Base-by-base conservation (phyloP, 2,113 vertebrate genomes). In the Rhagologus leucostigma region DNA sequence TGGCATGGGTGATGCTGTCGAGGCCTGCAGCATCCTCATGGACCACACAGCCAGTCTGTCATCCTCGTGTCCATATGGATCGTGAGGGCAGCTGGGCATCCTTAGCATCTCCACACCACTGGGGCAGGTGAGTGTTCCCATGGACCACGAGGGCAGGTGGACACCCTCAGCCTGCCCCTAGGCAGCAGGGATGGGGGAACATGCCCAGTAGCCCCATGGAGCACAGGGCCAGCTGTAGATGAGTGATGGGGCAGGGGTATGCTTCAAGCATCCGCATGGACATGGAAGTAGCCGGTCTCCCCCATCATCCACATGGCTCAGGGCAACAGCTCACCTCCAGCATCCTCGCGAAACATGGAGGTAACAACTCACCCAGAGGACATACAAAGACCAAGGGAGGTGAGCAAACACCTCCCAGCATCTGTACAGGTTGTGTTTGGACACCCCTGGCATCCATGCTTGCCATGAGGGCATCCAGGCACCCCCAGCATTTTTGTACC, bases 261-360 rank as follows among this genome's bases (percentile, higher is more conserved):
- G 10, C 3, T 9, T 81, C 2, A 1, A 64, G 27, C 27, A 27
- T 20, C 65, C 0, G 0, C 35, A 33, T 2, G 16, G 50, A 46
- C 14, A 18, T 7, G 23, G 35, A 56, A 9, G 49, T 20, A 62
- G 15, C 17, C 33, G 68, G 37, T 55, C 5, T 76, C 4, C 6
- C 44, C 27, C 49, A 64, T 13, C 23, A 47, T 8, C 6, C 41
- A n/a, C 8, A 6, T 2, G 8, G 22, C 23, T 35, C 11, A 49
- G 50, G 22, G 7, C 41, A 83, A 52, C 15, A 33, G n/a, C 18
- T 82, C 30, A 19, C 5, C 13, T 42, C 24, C 53, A 62, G 29
- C 17, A 60, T 49, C 37, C 22, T 33, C 0, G 0, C 49, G 39
- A 41, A 62, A 63, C 13, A 19, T 1, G 8, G 29, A n/a, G 13